These are phyloP conservation scores for Yponomeuta sedellus DNA, from an alignment of 2,888 invertebrate genomes.

Conservation along the genomic window DNA sequence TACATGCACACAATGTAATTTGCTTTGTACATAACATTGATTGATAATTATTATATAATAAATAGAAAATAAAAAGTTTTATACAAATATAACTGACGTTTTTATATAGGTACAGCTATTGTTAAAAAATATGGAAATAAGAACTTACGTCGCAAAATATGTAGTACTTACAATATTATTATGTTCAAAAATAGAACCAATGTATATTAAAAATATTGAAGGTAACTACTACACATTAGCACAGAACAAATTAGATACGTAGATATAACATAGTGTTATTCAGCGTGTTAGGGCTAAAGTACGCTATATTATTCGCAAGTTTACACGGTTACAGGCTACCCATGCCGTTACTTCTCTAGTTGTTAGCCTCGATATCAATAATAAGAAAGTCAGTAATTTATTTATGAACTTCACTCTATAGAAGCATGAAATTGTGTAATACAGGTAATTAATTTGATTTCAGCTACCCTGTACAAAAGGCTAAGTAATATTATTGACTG, in stretches of 20 bases:
- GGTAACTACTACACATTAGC: too few species aligned
- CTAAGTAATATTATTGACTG: neutral
- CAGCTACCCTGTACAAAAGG: neutral
- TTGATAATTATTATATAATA: conserved; percentile 44
- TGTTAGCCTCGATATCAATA: too few species aligned
- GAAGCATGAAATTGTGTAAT: too few species aligned
- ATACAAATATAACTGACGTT: conserved; percentile 68
- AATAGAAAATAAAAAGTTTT: conserved; percentile 68
- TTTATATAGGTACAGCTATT: conserved; percentile 53
- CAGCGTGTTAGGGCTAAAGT: too few species aligned
- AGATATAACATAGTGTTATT: too few species aligned
- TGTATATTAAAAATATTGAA: neutral
- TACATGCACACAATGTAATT: conserved; percentile 50
- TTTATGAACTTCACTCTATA: too few species aligned
- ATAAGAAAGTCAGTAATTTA: too few species aligned
- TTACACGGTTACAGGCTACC: too few species aligned
- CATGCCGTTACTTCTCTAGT: too few species aligned
- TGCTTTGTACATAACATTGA: conserved; percentile 68
- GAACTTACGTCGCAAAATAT: conserved; percentile 39
- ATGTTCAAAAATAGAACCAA: neutral
- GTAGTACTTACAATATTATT: conserved; percentile 34
- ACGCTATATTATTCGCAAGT: too few species aligned
- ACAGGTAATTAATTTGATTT: neutral
- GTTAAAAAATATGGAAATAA: conserved; percentile 43
- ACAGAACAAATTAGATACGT: too few species aligned